These are phyloP conservation scores for Venustaconcha ellipsiformis DNA, from an alignment of 1,140 invertebrate species.

Conservation along the genomic window DNA sequence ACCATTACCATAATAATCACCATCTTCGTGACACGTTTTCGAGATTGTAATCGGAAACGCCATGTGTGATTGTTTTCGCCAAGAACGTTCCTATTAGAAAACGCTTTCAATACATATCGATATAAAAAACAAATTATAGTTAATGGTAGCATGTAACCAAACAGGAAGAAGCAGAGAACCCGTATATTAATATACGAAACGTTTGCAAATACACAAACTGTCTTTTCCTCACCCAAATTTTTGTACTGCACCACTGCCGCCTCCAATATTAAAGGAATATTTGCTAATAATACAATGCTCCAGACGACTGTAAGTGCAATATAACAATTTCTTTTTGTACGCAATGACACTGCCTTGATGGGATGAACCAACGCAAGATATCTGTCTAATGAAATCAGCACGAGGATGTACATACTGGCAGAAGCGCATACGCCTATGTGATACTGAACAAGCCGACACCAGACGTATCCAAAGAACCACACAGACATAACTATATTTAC, in stretches of 20 bases:
- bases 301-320: constrained; percentile 78
- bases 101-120: constrained; percentile 86
- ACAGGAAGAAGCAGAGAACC: constrained; percentile 63
- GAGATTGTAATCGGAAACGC: constrained; percentile 79
- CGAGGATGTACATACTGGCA: constrained; percentile 92
- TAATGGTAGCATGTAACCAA: constrained; percentile 70
- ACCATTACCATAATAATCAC: constrained; percentile 93
- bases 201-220: constrained; percentile 41
- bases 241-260: constrained; percentile 77
- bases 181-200: constrained; percentile 51
- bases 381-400: constrained; percentile 94
- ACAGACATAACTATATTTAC: constrained; percentile 65
- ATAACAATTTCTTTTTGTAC: constrained; percentile 87
- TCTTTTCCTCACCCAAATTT: constrained; percentile 70
- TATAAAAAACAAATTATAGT: constrained; percentile 87
- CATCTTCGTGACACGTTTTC: constrained; percentile 89
- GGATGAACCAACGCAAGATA: constrained; percentile 96
- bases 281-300: constrained; percentile 80
- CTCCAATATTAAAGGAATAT: constrained; percentile 81
- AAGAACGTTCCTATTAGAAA: constrained; percentile 74
- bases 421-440: constrained; percentile 83
- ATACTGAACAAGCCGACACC: constrained; percentile 91
- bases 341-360: constrained; percentile 86
- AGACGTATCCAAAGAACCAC: constrained; percentile 91
- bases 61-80: constrained; percentile 79